Evolutionary conservation across 2,888 invertebrate genomes (phyloP).

Genomic region (Dyspetes luteomarginatus): DNA sequence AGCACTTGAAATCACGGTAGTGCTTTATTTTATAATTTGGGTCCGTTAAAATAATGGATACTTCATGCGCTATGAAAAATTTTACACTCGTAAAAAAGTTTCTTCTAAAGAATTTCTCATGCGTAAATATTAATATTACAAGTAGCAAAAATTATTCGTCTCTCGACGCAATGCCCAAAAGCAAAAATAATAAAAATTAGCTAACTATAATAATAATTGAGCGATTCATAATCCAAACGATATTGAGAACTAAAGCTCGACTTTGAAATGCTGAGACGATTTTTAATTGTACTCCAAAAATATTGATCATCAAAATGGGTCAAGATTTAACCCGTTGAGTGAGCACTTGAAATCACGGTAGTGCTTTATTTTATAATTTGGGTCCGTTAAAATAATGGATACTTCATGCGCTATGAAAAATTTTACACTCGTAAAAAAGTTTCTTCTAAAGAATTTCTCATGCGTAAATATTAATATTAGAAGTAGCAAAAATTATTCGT

Average conservation of each 20-base stretch:
- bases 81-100: neutral
- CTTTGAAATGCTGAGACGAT: no score
- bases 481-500: neutral
- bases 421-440: neutral
- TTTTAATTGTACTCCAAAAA: no score
- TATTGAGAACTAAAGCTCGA: no score
- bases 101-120: neutral
- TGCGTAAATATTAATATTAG: neutral
- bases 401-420: conserved; percentile 1
- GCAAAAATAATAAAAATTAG: neutral
- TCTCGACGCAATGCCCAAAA: neutral
- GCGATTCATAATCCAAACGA: no score
- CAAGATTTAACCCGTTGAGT: no score
- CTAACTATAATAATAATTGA: no score
- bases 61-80: conserved; percentile 1
- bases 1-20: neutral
- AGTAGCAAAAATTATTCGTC: neutral
- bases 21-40: neutral
- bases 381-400: neutral
- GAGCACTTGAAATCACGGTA: neutral
- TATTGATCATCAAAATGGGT: no score
- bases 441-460: neutral
- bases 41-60: neutral
- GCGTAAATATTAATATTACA: neutral
- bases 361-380: neutral